Evolutionary conservation across 1,140 invertebrate species (phyloP), one percentile per base, ranked within the genome.

Genomic region (Trypoxylus dichotomus): DNA sequence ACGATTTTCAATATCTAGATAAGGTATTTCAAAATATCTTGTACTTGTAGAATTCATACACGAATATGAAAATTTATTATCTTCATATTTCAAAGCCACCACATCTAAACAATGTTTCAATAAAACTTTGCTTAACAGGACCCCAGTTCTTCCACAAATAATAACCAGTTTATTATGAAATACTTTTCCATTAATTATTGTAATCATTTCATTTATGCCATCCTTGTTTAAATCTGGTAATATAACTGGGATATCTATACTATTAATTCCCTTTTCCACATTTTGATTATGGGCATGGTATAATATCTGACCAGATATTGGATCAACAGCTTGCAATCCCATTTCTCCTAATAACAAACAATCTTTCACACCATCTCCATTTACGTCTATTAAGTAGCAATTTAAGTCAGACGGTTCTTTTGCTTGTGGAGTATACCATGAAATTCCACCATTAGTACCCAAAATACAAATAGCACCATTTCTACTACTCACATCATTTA

Each of bases 151-250:
- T 68, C 92, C 92, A 63, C 92, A 93, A 71, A 94, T 85, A 76
- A 94, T 83, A 1, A 92, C 85, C 7, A 94, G 81, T 76, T 89
- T 89, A 80, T 91, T 91, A 21, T 90, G 87, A 78, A 88, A 87
- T 58, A 84, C 85, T 79, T 87, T 86, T 15, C 84, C 85, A 47
- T 90, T 84, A n/a, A 88, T 89, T 87, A 89, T 81, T 72, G 88
- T 89, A 13, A 94, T 82, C 37, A 95, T 86, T 81, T 94, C 94
- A 81, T 89, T 87, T 0, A 93, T 87, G 73, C 89, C 89, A 86
- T 95, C 93, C 1, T 88, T 88, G 86, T 94, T 89, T 25, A 94
- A 86, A 84, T 95, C 94, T 37, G 92, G 90, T 63, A 94, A 80
- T n/a, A 92, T 83, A 13, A 93, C 82, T 1, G 93, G 93, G 81